A percentile compares a stretch with the other conserved stretches of the same genome.
Evolutionary conservation across 2,888 invertebrate species (phyloP).

Genomic region (Ochropacha duplaris): DNA sequence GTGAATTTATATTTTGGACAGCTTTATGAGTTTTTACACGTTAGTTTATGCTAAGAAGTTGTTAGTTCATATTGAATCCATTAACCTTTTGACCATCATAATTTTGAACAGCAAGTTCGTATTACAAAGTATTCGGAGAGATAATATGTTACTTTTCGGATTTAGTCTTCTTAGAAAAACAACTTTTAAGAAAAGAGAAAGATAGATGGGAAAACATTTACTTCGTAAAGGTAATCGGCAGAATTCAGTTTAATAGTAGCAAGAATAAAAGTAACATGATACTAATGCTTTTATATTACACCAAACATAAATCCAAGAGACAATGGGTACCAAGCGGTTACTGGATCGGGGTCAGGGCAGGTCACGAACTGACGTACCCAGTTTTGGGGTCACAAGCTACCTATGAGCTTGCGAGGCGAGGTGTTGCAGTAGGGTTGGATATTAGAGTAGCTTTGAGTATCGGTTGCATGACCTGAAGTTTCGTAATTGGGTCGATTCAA

Average conservation of each 20-base stretch:
- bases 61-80: constrained; percentile 6
- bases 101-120: neutral
- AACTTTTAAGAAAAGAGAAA: neutral
- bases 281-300: constrained; percentile 31
- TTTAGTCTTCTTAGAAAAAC: neutral
- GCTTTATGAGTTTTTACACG: constrained; percentile 1
- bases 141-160: neutral
- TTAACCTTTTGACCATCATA: constrained; percentile 4
- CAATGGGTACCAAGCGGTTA: constrained; percentile 70
- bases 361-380: constrained; percentile 69
- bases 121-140: neutral
- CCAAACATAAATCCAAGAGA: constrained; percentile 52
- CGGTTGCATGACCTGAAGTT: constrained; percentile 5
- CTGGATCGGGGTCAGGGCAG: constrained; percentile 76
- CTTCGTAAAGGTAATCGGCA: neutral
- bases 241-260: neutral
- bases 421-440: constrained; percentile 3
- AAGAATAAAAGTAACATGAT: neutral
- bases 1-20: neutral
- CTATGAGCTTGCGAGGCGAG: constrained; percentile 35
- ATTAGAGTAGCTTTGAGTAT: constrained; percentile 2
- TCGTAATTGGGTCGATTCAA: constrained; percentile 1
- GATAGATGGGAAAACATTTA: neutral
- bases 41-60: constrained; percentile 1
- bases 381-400: constrained; percentile 69